Conservation (phyloP, 1,140 invertebrate genomes). For the Centruroides sculpturatus region DNA sequence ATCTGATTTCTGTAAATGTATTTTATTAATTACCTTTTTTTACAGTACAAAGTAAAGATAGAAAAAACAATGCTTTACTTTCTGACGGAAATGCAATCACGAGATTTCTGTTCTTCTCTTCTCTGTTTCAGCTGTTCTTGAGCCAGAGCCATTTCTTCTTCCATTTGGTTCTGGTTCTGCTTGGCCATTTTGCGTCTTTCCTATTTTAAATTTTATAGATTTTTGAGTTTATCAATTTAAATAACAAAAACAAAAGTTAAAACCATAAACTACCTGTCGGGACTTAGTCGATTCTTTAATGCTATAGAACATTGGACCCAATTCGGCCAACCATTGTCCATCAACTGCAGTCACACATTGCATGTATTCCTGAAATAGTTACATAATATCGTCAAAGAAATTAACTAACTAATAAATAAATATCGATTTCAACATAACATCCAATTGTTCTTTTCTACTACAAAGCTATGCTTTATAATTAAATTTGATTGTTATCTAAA, state of each 20-base stretch:
- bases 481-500: no score
- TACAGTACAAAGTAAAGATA: constrained; percentile 6
- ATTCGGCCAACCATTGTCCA: constrained; percentile 91
- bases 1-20: constrained; percentile 37
- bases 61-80: neutral
- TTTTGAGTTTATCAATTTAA: neutral
- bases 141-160: constrained; percentile 83
- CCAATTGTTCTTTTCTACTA: no score
- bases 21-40: no score
- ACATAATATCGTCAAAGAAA: no score
- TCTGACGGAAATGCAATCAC: neutral
- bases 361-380: constrained; percentile 77
- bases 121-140: constrained; percentile 71
- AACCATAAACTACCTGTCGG: constrained; percentile 57
- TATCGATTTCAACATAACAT: no score
- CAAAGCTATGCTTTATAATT: no score
- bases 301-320: constrained; percentile 99
- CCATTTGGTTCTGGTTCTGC: constrained; percentile 84
- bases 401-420: no score
- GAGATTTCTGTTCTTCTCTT: neutral
- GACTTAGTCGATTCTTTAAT: constrained; percentile 58
- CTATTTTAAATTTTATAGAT: constrained; percentile 12
- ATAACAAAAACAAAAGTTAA: neutral
- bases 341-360: constrained; percentile 98
- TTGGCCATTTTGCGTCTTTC: constrained; percentile 46